Evolutionary conservation across 2,888 invertebrate species (phyloP), one percentile per base, ranked within the genome.

Genomic region (Lasioglossum vierecki): DNA sequence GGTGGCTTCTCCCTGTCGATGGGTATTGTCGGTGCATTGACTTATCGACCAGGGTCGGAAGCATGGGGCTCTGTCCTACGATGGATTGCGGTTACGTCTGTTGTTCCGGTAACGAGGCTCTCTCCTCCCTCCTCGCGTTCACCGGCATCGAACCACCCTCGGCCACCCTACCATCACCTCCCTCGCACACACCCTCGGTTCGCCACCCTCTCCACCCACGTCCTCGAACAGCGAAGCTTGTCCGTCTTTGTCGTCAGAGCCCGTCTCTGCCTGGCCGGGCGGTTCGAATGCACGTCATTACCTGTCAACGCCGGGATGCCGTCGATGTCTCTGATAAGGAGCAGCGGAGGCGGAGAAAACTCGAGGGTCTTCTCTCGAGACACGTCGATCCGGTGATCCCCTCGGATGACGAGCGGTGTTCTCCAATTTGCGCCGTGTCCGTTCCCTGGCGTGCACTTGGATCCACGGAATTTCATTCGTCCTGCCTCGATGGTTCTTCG

Each of bases 1-100:
- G 88, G 82, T 86, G 88, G 89, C 79, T 85, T 85, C 87, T 88
- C 90, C 87, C 91, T 90, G 91, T 90, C 92, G 91, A 91, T 89
- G 86, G 82, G 91, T 84, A 90, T 92, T 92, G 92, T 92, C 88
- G 86, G 88, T 85, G 88, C 92, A 92, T 92, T 91, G 92, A 92
- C 90, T 90, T 90, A 90, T 90, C 90, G 90, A 90, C 88, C 90
- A 83, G 88, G 79, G 82, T 90, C 83, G 88, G 88, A 88, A 88
- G 88, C 88, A 85, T 81, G 88, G 89, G 88, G 89, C 88, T 87
- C 91, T 86, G 88, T 87, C 88, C 88, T 89, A 87, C 89, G 84
- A 90, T 90, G 89, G 91, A 90, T 90, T 88, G 87, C 91, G 92
- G 92, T 93, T 91, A 92, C 92, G 88, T 90, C 89, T 86, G 90